Percentiles rank a stretch among this genome's conserved stretches.
These are phyloP conservation scores for Telmatochromis sp. DNA, from an alignment of 2,113 vertebrate genomes.

Conservation along the genomic window DNA sequence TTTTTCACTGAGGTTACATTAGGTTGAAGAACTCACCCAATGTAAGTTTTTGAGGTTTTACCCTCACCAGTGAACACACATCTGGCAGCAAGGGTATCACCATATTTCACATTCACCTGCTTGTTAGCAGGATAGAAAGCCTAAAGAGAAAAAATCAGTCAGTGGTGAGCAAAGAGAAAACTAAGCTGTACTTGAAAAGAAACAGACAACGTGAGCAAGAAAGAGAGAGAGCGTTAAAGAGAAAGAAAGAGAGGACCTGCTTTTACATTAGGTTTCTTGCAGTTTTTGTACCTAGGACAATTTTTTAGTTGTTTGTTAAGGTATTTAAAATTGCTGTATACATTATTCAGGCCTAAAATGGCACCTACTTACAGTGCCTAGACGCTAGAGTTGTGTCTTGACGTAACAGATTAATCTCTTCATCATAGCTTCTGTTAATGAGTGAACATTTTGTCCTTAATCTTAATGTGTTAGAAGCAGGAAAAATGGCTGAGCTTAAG, in stretches of 20 bases:
- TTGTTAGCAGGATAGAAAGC: conserved; percentile 87
- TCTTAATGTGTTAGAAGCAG: background rate
- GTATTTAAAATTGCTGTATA: background rate
- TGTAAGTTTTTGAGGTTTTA: conserved; percentile 79
- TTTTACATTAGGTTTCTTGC: background rate
- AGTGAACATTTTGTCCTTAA: background rate
- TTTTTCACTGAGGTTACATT: background rate
- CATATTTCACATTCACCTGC: conserved; percentile 76
- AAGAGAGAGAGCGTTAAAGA: background rate
- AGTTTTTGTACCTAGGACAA: background rate
- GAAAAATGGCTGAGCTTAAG: background rate
- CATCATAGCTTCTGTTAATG: background rate
- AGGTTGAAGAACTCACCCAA: conserved; percentile 77
- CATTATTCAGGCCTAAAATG: background rate
- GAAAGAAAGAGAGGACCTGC: background rate
- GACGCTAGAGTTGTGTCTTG: background rate
- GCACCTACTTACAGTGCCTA: background rate
- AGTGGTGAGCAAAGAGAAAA: background rate
- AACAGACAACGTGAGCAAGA: background rate
- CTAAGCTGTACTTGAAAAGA: background rate
- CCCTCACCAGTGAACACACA: conserved; percentile 93
- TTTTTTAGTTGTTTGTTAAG: background rate
- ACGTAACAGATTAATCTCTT: background rate
- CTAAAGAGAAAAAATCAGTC: conserved; percentile 54
- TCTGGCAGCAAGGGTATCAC: conserved; percentile 85